A percentile compares a stretch with the other conserved stretches of the same genome.
Conservation (phyloP, 2,797 vertebrate genomes). For the Gallinago stenura region DNA sequence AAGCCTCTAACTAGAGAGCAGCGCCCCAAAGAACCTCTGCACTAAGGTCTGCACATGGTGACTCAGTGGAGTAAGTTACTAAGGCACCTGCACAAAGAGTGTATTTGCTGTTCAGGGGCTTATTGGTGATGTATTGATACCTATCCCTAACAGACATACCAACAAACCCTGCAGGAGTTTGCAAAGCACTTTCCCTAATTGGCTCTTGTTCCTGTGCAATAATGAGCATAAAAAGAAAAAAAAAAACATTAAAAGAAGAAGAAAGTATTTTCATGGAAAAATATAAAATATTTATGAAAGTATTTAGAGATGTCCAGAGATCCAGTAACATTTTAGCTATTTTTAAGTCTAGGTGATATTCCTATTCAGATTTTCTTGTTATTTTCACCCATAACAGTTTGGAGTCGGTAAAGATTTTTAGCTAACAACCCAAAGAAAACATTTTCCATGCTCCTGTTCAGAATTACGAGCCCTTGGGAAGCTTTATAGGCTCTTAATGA, state of each 20-base stretch:
- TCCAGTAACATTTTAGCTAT: background rate
- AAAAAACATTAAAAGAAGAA: background rate
- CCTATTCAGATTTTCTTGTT: background rate
- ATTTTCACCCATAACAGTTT: background rate
- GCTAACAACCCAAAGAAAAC: background rate
- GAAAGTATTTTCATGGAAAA: background rate
- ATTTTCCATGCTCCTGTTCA: background rate
- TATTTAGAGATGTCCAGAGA: background rate
- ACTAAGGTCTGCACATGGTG: background rate
- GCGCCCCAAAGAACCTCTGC: background rate
- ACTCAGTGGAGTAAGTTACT: background rate
- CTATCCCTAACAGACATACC: background rate
- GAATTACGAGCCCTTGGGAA: background rate
- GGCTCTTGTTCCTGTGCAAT: background rate
- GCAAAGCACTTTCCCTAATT: background rate
- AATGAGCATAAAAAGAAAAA: background rate
- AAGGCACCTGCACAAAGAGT: background rate
- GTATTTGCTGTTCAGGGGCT: background rate
- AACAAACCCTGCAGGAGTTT: background rate
- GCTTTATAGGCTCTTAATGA: background rate
- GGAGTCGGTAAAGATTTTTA: background rate
- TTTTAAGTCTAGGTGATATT: background rate
- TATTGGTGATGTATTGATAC: background rate
- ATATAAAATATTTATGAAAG: background rate
- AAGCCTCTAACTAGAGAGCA: background rate